A percentile compares a stretch with the other conserved stretches of the same genome.
phyloP scores from a whole-genome alignment of 1,140 invertebrate genomes.

The Anthonomus grandis region DNA sequence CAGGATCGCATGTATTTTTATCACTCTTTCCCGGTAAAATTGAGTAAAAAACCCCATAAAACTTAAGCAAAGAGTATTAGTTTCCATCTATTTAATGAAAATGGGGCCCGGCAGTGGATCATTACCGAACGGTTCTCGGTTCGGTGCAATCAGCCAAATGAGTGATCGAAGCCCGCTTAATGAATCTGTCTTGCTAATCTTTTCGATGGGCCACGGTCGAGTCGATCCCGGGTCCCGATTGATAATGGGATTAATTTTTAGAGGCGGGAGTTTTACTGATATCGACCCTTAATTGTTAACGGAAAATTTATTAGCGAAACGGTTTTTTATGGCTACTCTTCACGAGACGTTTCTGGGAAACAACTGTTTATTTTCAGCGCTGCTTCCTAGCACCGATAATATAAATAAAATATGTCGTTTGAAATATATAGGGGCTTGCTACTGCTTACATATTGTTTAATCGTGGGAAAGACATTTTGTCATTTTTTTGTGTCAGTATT shows the following conservation, averaged over 20 bases:
- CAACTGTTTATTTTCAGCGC: too few species aligned
- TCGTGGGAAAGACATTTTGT: too few species aligned
- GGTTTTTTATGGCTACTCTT: too few species aligned
- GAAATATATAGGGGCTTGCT: too few species aligned
- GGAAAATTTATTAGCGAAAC: too few species aligned
- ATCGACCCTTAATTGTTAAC: too few species aligned
- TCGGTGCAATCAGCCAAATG: conserved; percentile 47
- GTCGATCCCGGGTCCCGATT: conserved; percentile 44
- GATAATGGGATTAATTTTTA: conserved; percentile 51
- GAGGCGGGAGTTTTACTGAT: too few species aligned
- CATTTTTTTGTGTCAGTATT: too few species aligned
- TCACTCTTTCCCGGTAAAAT: conserved; percentile 12
- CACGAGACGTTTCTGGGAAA: too few species aligned
- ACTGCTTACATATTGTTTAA: too few species aligned
- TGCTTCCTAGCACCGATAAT: too few species aligned
- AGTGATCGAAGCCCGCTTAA: conserved; percentile 50
- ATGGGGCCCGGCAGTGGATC: conserved; percentile 26
- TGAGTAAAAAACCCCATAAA: conserved; percentile 21
- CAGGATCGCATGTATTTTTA: conserved; percentile 24
- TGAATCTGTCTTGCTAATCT: conserved; percentile 52
- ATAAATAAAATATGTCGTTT: too few species aligned
- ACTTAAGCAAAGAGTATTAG: conserved; percentile 28
- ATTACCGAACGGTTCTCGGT: conserved; percentile 25
- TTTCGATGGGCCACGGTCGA: conserved; percentile 46
- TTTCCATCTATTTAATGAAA: conserved; percentile 29